These are phyloP conservation scores for Arctopsyche grandis DNA, from an alignment of 1,140 invertebrate species.

Conservation along the genomic window DNA sequence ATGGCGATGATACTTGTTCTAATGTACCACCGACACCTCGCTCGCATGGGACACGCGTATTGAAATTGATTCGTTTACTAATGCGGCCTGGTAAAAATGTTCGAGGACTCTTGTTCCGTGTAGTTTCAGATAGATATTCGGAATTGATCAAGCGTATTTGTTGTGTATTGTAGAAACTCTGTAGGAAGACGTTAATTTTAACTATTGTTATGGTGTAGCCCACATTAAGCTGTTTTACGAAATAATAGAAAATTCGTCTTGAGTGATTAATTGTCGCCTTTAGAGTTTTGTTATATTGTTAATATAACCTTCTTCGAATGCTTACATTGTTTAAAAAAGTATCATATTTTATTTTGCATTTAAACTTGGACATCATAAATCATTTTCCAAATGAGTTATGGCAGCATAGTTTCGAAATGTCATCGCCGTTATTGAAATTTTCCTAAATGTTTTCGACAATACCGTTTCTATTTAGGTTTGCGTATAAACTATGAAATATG, in stretches of 20 bases:
- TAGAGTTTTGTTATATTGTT: constrained; percentile 8
- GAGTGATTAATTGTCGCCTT: constrained; percentile 16
- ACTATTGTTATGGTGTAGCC: constrained; percentile 9
- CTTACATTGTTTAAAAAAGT: constrained; percentile 13
- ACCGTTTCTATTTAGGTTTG: background rate
- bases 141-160: no score
- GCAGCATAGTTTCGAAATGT: constrained; percentile 18
- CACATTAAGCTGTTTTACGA: constrained; percentile 15
- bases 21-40: background rate
- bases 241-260: constrained; percentile 24
- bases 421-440: constrained; percentile 9
- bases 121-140: no score
- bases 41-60: background rate
- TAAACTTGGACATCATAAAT: constrained; percentile 15
- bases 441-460: background rate
- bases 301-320: background rate
- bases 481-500: background rate
- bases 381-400: constrained; percentile 22
- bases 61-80: constrained; percentile 15
- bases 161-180: no score
- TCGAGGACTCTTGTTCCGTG: no score
- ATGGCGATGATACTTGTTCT: background rate
- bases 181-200: background rate
- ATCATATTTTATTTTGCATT: constrained; percentile 19
- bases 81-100: no score